Base-by-base conservation (phyloP, 92 coral and sea anemone species). In the Epizoanthus rinbou region DNA sequence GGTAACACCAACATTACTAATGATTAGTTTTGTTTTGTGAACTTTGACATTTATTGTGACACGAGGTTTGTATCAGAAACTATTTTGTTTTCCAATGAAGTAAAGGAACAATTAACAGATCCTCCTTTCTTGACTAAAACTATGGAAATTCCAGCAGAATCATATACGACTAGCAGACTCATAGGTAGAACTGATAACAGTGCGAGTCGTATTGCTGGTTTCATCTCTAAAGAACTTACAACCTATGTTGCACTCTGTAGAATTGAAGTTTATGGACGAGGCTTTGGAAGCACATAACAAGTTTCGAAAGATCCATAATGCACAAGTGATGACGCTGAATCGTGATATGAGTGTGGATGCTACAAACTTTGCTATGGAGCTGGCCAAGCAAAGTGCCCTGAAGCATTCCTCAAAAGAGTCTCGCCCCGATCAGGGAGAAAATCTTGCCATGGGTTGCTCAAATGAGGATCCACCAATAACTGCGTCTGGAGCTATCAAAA, bases 341-440 rank as follows among this genome's bases (percentile, higher is more conserved):
- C 69, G 79, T 28, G 84, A 90, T 57, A 86, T 96, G 95, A 84
- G 94, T 10, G 64, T 81, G 28, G 87, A 94, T 28, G 98, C 98
- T 7, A 84, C 84, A 47, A 79, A 35, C 59, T 90, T 94, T 50
- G 98, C 98, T n/a, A 75, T 82, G 62, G 75, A 94, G 43, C 87
- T 96, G 69, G 96, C 96, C 4, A 60, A 88, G 8, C 84, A 87
- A 15, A 97, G 94, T 0, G 87, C 89, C 8, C 84, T 94, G 13
- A 85, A 91, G 24, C 99, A 96, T 69, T 96, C 99, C 2, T 88
- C 89, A 16, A 86, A 86, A 17, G 84, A 80, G 53, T 69, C 87
- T 3, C 94, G 99, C 8, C 89, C 90, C 6, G 93, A 90, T 57
- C 94, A 96, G 81, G 99, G 97, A 0, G 99, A 96, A 73, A 96